Evolutionary conservation across 30 jellyfish, hydroid and myxozoan genomes (phyloP).

Genomic region (Sanderia malayensis): DNA sequence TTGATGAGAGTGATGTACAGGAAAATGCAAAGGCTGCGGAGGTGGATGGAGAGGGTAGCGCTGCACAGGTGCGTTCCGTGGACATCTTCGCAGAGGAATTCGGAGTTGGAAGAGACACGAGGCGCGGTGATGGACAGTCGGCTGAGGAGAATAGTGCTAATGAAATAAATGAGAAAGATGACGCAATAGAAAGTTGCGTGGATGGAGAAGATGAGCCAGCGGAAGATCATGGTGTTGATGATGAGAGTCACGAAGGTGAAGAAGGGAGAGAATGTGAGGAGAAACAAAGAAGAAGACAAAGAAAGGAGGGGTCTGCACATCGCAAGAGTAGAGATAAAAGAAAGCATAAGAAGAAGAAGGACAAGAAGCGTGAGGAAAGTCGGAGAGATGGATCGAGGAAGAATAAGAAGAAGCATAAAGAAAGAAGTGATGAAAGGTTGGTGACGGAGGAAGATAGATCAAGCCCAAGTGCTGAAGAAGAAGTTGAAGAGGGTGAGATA

Average conservation of each 20-base stretch:
- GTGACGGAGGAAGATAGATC: too few relatives aligned
- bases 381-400: neutral
- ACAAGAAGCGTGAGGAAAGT: neutral
- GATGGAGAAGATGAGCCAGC: too few relatives aligned
- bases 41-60: conserved; percentile 1
- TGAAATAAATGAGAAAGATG: neutral
- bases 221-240: too few relatives aligned
- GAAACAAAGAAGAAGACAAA: too few relatives aligned
- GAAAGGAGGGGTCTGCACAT: too few relatives aligned
- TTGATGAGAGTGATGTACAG: too few relatives aligned
- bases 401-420: neutral
- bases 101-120: conserved; percentile 4
- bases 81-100: neutral
- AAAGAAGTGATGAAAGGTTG: neutral
- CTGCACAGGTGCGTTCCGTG: neutral
- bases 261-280: too few relatives aligned
- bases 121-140: too few relatives aligned
- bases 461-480: too few relatives aligned
- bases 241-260: too few relatives aligned
- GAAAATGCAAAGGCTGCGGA: neutral
- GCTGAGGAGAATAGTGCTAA: too few relatives aligned
- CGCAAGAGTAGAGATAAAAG: too few relatives aligned
- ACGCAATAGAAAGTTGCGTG: neutral
- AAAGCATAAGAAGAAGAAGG: neutral
- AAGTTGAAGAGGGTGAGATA: neutral